Conservation (phyloP, 2,113 vertebrate species). For the Scolopax mira region DNA sequence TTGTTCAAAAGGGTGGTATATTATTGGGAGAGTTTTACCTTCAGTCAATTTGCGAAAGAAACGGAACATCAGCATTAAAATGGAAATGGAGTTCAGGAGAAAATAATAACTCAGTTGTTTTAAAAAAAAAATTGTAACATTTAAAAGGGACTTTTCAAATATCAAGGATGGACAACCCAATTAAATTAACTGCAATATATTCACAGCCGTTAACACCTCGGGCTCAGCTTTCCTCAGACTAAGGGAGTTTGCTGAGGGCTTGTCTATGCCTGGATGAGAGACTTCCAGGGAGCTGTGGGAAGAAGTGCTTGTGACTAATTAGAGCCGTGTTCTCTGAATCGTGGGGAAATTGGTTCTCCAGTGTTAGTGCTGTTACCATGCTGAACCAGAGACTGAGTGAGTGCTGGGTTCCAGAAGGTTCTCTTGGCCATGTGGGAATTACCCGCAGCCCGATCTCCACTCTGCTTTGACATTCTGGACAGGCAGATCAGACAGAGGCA, state of each 20-base stretch:
- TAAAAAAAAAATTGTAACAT: constrained; percentile 22
- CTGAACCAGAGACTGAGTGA: accelerated
- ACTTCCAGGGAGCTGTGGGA: neutral
- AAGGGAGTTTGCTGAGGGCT: neutral
- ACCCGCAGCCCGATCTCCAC: accelerated
- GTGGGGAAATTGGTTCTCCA: neutral
- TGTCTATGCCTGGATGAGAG: neutral
- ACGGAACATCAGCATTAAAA: constrained; percentile 53
- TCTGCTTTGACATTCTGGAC: neutral
- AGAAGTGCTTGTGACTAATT: neutral
- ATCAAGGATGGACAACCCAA: constrained; percentile 43
- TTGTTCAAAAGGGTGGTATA: constrained; percentile 16
- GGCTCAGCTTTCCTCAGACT: constrained; percentile 22
- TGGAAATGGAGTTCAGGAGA: constrained; percentile 42
- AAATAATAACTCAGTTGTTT: constrained; percentile 46
- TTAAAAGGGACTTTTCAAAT: constrained; percentile 35
- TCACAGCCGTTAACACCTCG: neutral
- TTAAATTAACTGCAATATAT: constrained; percentile 51
- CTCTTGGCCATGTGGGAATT: neutral
- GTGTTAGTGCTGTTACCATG: neutral
- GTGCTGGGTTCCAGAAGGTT: neutral
- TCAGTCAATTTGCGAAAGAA: constrained; percentile 44
- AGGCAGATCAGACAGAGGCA: accelerated
- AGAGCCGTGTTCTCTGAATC: neutral
- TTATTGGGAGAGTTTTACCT: constrained; percentile 32